Evolutionary conservation across 2,888 invertebrate genomes (phyloP).

Genomic region (Chouioia cunea): DNA sequence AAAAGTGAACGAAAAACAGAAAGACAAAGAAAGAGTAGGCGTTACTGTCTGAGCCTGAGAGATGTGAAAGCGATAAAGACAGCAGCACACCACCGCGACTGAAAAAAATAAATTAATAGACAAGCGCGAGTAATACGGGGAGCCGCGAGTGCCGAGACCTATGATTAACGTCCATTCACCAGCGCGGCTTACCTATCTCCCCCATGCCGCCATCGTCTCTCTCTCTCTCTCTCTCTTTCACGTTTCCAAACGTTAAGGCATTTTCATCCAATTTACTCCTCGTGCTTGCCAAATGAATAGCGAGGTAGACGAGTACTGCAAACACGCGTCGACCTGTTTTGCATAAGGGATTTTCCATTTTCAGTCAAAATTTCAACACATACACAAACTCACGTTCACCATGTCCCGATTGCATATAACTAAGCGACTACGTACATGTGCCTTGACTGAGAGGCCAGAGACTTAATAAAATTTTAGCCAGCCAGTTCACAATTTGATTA

Average conservation of each 20-base stretch:
- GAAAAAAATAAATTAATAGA: constrained; percentile 35
- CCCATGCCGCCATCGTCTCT: neutral
- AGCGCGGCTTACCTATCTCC: constrained; percentile 51
- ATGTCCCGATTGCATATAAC: too few species aligned
- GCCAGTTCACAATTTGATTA: too few species aligned
- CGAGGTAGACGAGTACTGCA: constrained; percentile 34
- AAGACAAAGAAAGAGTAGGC: constrained; percentile 3
- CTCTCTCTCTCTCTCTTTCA: constrained; percentile 3
- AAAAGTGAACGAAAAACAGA: neutral
- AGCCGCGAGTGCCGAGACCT: constrained; percentile 18
- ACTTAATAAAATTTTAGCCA: too few species aligned
- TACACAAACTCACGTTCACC: too few species aligned
- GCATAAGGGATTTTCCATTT: constrained; percentile 46
- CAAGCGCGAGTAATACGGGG: constrained; percentile 24
- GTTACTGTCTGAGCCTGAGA: neutral
- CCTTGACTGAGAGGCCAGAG: neutral
- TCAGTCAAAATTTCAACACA: constrained; percentile 21
- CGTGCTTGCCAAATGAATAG: constrained; percentile 41
- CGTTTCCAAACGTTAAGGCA: constrained; percentile 13
- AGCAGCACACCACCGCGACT: too few species aligned
- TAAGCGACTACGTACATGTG: neutral
- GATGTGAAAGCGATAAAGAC: constrained; percentile 40
- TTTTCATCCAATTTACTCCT: constrained; percentile 50
- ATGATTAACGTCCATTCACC: constrained; percentile 60
- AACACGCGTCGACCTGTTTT: constrained; percentile 33